Base-by-base conservation (phyloP, 2,888 invertebrate species). In the Noctua janthina region DNA sequence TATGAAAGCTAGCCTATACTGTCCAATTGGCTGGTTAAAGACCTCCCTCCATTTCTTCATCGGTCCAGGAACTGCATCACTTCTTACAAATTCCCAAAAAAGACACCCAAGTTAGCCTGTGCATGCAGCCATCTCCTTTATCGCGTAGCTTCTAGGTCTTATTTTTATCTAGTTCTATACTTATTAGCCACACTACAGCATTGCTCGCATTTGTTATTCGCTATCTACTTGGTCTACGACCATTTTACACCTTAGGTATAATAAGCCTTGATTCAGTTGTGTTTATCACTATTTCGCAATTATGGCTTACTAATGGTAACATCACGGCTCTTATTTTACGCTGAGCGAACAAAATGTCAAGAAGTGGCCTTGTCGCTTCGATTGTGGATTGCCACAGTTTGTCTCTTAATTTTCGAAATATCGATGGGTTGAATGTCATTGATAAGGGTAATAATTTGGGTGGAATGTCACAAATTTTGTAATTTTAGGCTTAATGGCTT, bases 241-340 rank as follows among this genome's bases (percentile, higher is more conserved):
- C 51, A 69, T 10, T 85, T 79, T 2, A 54, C 66, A 81, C 70
- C n/a, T 64, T n/a, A 10, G 35, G 35, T 35, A 35, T 35, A 35
- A 35, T 6, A 73, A 67, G 54, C 75, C 49, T 87, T 62, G 79
- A 78, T 49, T 51, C 23, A 43, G 13, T 7, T 23, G 51, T 73
- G 46, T 39, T 59, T 74, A 54, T 39, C n/a, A 35, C 51, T 73
- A 56, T 85, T 84, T 51, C 74, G 20, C 67, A 86, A 83, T 68
- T 23, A 72, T 17, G n/a, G 46, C 64, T 64, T 71, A 71, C 49
- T 64, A 72, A 74, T 62, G n/a, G 49, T 67, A 78, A 46, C 20
- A 73, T 46, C 76, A 80, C 43, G 76, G 71, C 71, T 66, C 62
- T 77, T 69, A 80, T 78, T 85, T 79, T 64, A 87, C 80, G 77